Base-by-base conservation (phyloP, 2,113 vertebrate species). In the Vanacampus margaritifer region DNA sequence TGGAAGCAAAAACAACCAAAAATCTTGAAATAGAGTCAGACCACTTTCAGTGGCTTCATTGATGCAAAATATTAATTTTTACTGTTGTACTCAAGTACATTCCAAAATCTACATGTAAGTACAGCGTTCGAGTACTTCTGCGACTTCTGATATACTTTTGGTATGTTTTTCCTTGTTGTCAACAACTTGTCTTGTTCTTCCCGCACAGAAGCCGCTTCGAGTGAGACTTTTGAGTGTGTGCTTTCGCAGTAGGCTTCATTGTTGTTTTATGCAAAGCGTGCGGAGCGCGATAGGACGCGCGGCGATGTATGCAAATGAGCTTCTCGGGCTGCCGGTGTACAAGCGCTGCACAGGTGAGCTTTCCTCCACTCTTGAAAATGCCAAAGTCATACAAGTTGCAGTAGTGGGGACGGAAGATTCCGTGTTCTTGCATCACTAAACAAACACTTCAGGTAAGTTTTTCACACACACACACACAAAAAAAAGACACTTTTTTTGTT, bases 251-350 rank as follows among this genome's bases (percentile, higher is more conserved):
- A 85, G 84, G 85, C 70, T 79, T 84, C 80, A 85, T 88, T 92
- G 90, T 91, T 92, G 89, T 91, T 91, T 91, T 92, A 97, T 97
- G 95, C 96, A 98, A 98, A 98, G 90, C 64, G 66, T 32, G 71
- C 83, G 84, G 78, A 83, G 81, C 86, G 78, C 65, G 92, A 95
- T 91, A 94, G 94, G 94, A 89, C 91, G 80, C 83, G 90, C 64
- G 84, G 85, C 81, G 63, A 81, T 79, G 70, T 80, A 98, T 95
- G 95, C 94, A 98, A 98, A 98, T 93, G 12, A 67, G 26, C 73
- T 81, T 64, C 70, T 75, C 73, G 72, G 86, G 58, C 80, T 26
- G 79, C 37, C 62, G 17, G 32, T 57, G 75, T 66, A 73, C 75
- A 35, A 79, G 78, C 86, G 72, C 74, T 81, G 85, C 82, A 86